Conservation (phyloP, 2,888 invertebrate genomes). For the Hydroisotoma schaefferi region DNA sequence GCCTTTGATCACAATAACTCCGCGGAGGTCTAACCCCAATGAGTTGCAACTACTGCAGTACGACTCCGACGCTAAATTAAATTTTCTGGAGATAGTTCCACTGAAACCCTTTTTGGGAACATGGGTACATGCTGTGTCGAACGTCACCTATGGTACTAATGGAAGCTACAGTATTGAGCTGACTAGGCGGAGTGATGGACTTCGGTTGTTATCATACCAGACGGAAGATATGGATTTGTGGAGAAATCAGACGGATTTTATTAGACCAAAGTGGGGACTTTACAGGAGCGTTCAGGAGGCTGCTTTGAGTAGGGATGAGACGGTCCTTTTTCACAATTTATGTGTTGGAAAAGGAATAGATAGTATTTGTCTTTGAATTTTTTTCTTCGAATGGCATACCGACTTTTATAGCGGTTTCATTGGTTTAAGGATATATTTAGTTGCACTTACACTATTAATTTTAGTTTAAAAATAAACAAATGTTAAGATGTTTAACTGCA, state of each 20-base stretch:
- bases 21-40: conserved; percentile 24
- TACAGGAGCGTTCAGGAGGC: conserved; percentile 21
- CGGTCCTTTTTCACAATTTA: conserved; percentile 18
- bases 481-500: no score
- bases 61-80: conserved; percentile 7
- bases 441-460: no score
- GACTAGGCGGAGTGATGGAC: conserved; percentile 14
- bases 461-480: no score
- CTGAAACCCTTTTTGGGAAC: conserved; percentile 23
- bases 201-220: conserved; percentile 6
- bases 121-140: conserved; percentile 35
- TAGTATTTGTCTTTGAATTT: neutral
- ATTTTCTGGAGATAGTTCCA: neutral
- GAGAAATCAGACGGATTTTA: conserved; percentile 11
- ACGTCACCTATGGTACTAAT: conserved; percentile 16
- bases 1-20: conserved; percentile 40
- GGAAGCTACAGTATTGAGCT: conserved; percentile 20
- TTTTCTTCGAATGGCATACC: no score
- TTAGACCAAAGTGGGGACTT: conserved; percentile 19
- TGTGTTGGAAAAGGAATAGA: conserved; percentile 9
- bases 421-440: no score
- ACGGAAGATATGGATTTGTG: conserved; percentile 29
- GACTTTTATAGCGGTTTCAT: no score
- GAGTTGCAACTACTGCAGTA: conserved; percentile 17
- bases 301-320: conserved; percentile 18